A percentile compares a stretch with the other conserved stretches of the same genome.
These are phyloP conservation scores for Habroteleia sp. DNA, from an alignment of 2,888 invertebrate species.

Conservation along the genomic window DNA sequence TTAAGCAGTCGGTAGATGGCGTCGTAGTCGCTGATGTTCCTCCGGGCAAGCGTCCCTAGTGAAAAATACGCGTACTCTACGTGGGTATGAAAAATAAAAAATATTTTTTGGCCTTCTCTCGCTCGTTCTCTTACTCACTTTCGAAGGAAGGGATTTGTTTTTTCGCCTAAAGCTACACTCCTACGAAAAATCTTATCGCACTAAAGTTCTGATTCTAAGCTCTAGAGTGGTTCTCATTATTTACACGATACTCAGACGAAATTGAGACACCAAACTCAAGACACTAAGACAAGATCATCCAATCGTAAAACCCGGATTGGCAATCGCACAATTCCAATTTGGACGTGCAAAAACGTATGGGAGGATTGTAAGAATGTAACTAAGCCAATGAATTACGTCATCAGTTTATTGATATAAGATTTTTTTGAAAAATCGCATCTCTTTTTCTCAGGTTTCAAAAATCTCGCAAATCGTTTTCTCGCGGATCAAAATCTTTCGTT, in stretches of 20 bases:
- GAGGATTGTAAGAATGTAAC: neutral
- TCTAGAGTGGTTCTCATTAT: constrained; percentile 40
- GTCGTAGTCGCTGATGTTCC: constrained; percentile 11
- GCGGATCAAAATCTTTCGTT: too few relatives aligned
- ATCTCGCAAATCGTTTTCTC: too few relatives aligned
- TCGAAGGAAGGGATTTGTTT: constrained; percentile 47
- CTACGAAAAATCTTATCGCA: constrained; percentile 41
- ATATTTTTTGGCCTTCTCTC: constrained; percentile 58
- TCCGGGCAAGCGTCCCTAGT: constrained; percentile 15
- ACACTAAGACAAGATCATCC: neutral
- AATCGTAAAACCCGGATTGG: neutral
- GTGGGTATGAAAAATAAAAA: constrained; percentile 64
- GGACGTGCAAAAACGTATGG: too few relatives aligned
- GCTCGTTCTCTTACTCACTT: constrained; percentile 15
- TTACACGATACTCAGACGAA: constrained; percentile 18
- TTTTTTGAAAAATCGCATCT: constrained; percentile 21
- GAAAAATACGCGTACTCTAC: constrained; percentile 52
- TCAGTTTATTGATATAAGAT: constrained; percentile 27
- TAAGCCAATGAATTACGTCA: constrained; percentile 26
- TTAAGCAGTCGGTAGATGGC: constrained; percentile 13
- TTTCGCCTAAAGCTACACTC: constrained; percentile 39
- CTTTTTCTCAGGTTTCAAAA: constrained; percentile 11
- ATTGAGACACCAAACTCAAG: neutral
- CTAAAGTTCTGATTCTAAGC: constrained; percentile 51
- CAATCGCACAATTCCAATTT: neutral